These are phyloP conservation scores for Diarsia mendica DNA, from an alignment of 2,888 invertebrate species.

Conservation along the genomic window DNA sequence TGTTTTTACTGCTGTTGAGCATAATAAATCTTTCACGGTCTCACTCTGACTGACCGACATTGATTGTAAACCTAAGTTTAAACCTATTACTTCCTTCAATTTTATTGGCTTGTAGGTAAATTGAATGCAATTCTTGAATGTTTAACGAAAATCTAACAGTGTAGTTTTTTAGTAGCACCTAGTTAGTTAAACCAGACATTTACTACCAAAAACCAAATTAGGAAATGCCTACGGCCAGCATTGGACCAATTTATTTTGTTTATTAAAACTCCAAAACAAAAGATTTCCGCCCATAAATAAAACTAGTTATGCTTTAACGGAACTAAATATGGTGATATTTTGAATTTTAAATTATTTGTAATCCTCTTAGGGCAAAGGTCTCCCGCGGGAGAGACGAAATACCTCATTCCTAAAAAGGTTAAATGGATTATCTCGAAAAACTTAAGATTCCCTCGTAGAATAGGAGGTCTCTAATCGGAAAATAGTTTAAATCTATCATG, in stretches of 20 bases:
- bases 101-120: neutral
- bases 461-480: neutral
- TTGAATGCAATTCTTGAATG: neutral
- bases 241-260: neutral
- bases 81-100: neutral
- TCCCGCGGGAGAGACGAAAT: neutral
- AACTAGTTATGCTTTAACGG: neutral
- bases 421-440: slow-evolving; percentile 3
- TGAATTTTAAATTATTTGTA: slow-evolving; percentile 26
- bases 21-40: neutral
- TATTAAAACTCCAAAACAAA: neutral
- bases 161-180: neutral
- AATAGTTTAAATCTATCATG: slow-evolving; percentile 22
- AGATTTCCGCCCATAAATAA: neutral
- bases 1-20: neutral
- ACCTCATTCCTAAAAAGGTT: slow-evolving; percentile 27
- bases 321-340: slow-evolving; percentile 6
- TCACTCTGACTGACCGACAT: neutral
- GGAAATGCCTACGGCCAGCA: neutral
- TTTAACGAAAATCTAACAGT: neutral
- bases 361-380: slow-evolving; percentile 7
- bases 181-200: neutral
- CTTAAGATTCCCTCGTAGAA: slow-evolving; percentile 5
- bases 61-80: neutral
- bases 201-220: neutral